Percentiles rank a stretch among this genome's conserved stretches.
phyloP scores from a whole-genome alignment of 2,113 vertebrate species.

The Peromyscus polionotus region DNA sequence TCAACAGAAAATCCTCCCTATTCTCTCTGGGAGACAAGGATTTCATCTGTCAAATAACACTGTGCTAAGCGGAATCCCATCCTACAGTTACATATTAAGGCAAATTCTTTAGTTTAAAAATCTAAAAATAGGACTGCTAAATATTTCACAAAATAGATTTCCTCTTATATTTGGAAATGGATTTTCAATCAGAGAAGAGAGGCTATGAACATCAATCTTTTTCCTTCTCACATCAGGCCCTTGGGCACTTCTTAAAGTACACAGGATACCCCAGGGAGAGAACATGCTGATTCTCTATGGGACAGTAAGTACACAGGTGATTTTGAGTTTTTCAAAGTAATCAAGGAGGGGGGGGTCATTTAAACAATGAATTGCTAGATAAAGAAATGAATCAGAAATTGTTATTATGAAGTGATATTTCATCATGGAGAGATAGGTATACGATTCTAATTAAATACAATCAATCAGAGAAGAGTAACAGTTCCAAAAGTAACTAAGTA shows the following conservation, averaged over 20 bases:
- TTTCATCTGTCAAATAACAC: not conserved
- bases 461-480: not conserved
- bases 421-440: not conserved
- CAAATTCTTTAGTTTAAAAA: not conserved
- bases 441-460: not conserved
- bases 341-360: not conserved
- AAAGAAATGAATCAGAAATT: not conserved
- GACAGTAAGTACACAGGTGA: not conserved
- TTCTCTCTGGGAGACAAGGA: not conserved
- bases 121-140: not conserved
- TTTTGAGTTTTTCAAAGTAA: not conserved
- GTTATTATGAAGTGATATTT: not conserved
- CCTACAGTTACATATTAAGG: not conserved
- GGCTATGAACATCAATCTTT: fast-evolving
- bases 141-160: not conserved
- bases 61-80: not conserved
- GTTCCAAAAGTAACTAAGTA: too few relatives aligned
- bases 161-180: not conserved
- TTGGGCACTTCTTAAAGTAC: not conserved
- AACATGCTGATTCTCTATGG: too few relatives aligned
- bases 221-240: not conserved
- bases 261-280: not conserved
- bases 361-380: not conserved
- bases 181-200: not conserved
- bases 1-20: too few relatives aligned